These are phyloP conservation scores for Podarcis cretensis DNA, from an alignment of 2,113 vertebrate species.

Conservation along the genomic window DNA sequence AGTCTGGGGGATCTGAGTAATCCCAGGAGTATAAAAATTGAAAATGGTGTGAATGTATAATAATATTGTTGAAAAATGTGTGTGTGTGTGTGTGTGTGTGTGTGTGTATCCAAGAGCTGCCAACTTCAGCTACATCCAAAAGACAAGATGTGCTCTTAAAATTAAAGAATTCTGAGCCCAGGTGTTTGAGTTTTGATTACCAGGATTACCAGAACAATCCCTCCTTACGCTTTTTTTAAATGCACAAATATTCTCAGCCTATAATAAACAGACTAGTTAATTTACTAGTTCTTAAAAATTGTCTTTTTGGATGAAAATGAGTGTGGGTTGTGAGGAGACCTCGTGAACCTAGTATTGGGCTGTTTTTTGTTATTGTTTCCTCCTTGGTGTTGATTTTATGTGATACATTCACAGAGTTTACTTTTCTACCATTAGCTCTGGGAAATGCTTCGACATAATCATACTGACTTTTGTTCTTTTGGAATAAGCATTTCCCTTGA, in stretches of 20 bases:
- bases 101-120: no score
- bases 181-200: no score
- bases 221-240: background rate
- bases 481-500: background rate
- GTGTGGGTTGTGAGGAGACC: background rate
- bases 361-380: background rate
- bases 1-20: no score
- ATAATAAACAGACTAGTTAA: background rate
- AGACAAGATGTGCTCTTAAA: background rate
- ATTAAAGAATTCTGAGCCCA: no score
- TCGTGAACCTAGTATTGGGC: background rate
- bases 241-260: background rate
- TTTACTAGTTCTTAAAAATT: background rate
- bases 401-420: background rate
- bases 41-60: no score
- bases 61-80: no score
- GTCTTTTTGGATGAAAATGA: background rate
- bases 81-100: no score
- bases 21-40: no score
- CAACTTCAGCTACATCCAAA: no score
- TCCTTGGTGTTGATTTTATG: background rate
- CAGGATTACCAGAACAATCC: no score
- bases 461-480: background rate
- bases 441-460: background rate
- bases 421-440: background rate